Conservation (phyloP, 2,113 vertebrate genomes). For the Gambusia holbrooki region DNA sequence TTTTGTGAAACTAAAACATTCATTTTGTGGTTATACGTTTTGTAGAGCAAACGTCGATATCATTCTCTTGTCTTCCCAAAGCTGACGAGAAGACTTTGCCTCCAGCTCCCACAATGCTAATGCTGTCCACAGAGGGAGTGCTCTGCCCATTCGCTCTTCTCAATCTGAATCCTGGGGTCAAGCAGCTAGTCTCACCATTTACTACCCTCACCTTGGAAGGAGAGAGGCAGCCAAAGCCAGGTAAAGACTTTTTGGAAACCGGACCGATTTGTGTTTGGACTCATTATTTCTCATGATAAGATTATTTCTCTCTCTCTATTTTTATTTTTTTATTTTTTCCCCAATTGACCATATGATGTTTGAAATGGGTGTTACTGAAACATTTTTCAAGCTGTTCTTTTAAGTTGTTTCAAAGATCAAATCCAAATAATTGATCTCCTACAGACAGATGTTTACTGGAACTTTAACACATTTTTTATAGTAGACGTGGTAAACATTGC, state of each 20-base stretch:
- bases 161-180: conserved; percentile 87
- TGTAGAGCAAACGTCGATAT: background rate
- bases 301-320: no score
- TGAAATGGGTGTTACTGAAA: background rate
- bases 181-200: conserved; percentile 77
- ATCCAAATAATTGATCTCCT: no score
- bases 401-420: no score
- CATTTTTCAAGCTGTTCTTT: no score
- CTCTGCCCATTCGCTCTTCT: conserved; percentile 94
- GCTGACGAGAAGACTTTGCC: conserved; percentile 89
- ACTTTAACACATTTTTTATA: no score
- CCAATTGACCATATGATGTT: background rate
- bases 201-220: conserved; percentile 77
- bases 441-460: no score
- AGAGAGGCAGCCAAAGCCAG: conserved; percentile 84
- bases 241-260: conserved; percentile 66
- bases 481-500: no score
- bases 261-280: background rate
- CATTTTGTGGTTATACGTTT: background rate
- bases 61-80: conserved; percentile 49
- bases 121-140: conserved; percentile 94
- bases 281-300: background rate
- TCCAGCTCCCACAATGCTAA: conserved; percentile 88
- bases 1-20: background rate
- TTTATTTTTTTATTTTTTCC: no score